phyloP scores from a whole-genome alignment of 2,113 vertebrate species.

The Catharus bicknelli region DNA sequence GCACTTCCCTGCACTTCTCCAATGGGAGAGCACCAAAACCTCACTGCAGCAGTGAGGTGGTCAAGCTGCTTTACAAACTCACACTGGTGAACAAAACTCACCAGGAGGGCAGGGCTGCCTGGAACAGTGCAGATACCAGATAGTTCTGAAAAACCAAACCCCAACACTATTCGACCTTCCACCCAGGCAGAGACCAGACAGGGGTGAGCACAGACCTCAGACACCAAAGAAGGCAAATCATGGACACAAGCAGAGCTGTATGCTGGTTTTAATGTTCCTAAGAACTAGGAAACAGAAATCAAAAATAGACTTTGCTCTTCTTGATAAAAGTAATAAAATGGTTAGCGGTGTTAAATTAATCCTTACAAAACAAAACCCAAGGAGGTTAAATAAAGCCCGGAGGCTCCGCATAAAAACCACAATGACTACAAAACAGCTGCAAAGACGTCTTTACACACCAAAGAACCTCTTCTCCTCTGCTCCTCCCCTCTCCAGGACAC shows the following conservation, averaged over 20 bases:
- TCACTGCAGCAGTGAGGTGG: rapidly evolving
- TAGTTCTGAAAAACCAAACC: rapidly evolving
- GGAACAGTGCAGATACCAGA: rapidly evolving
- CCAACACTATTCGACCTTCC: rapidly evolving
- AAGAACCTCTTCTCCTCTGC: background rate
- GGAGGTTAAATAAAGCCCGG: constrained; percentile 26
- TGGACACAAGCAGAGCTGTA: background rate
- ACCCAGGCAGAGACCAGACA: background rate
- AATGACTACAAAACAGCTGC: constrained; percentile 55
- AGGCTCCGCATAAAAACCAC: background rate
- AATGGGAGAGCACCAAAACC: background rate
- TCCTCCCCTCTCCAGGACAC: background rate
- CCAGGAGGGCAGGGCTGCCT: rapidly evolving
- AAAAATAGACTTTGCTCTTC: constrained; percentile 73
- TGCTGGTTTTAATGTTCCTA: constrained; percentile 70
- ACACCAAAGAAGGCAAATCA: background rate
- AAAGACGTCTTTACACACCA: constrained; percentile 20
- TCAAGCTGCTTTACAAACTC: background rate
- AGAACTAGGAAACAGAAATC: constrained; percentile 70
- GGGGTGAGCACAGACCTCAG: background rate
- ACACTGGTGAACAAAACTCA: background rate
- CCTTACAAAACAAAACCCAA: constrained; percentile 54
- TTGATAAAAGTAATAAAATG: constrained; percentile 69
- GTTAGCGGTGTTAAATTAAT: constrained; percentile 67
- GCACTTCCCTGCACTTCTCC: background rate